phyloP scores from a whole-genome alignment of 2,888 invertebrate genomes.

The Sarcophaga carnaria region DNA sequence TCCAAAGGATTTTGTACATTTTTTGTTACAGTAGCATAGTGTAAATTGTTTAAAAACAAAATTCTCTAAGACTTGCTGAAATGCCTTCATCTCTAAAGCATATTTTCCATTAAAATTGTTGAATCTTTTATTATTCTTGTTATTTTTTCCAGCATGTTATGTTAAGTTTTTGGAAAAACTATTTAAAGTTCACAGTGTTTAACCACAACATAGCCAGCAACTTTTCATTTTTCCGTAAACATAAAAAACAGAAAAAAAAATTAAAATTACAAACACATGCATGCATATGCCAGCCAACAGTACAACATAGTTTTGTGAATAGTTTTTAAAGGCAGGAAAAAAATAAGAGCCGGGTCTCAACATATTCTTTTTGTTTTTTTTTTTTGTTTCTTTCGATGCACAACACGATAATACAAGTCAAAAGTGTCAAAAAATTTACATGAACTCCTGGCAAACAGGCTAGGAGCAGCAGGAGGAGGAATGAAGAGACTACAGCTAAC shows the following conservation, averaged over 20 bases:
- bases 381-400: not conserved
- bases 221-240: conserved; percentile 16
- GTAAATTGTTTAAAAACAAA: not conserved
- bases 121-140: not conserved
- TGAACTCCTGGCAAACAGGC: conserved; percentile 8
- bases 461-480: not conserved
- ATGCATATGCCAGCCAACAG: too few relatives aligned
- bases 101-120: not conserved
- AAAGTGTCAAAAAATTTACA: conserved; percentile 66
- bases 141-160: conserved; percentile 21
- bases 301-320: too few relatives aligned
- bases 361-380: too few relatives aligned
- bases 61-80: not conserved
- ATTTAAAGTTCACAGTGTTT: conserved; percentile 63
- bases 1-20: not conserved
- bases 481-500: not conserved
- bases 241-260: not conserved
- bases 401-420: conserved; percentile 25
- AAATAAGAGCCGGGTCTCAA: too few relatives aligned
- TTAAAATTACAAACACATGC: not conserved
- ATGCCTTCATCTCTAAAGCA: not conserved
- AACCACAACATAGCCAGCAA: conserved; percentile 52
- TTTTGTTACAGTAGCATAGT: too few relatives aligned
- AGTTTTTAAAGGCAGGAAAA: too few relatives aligned
- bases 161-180: conserved; percentile 54